phyloP scores from a whole-genome alignment of 30 jellyfish, hydroid and myxozoan genomes.

The Hydra vulgaris region DNA sequence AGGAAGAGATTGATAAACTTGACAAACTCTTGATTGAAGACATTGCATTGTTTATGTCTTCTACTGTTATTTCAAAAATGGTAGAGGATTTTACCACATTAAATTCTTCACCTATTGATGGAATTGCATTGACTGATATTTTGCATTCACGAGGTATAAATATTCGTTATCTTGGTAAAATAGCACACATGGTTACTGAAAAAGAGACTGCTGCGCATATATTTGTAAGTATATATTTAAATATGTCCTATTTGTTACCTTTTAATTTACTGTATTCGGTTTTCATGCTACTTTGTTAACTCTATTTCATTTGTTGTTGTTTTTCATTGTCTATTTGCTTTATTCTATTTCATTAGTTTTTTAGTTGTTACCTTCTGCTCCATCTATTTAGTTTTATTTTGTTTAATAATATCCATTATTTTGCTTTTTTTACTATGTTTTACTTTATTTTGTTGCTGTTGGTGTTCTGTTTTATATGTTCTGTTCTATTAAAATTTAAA shows the following conservation, averaged over 20 bases:
- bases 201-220: constrained; percentile 51
- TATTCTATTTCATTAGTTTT: not conserved
- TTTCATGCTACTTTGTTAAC: too few relatives aligned
- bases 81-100: constrained; percentile 72
- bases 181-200: constrained; percentile 60
- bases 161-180: constrained; percentile 88
- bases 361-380: too few relatives aligned
- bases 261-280: too few relatives aligned
- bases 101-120: constrained; percentile 79
- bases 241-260: not conserved
- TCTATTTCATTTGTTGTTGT: not conserved
- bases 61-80: constrained; percentile 73
- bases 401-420: too few relatives aligned
- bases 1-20: constrained; percentile 55
- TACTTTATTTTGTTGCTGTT: too few relatives aligned
- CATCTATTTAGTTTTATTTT: too few relatives aligned
- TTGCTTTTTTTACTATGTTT: too few relatives aligned
- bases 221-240: constrained; percentile 33
- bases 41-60: constrained; percentile 57
- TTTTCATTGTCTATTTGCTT: not conserved
- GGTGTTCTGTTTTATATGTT: too few relatives aligned
- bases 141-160: constrained; percentile 93
- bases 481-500: too few relatives aligned
- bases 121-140: constrained; percentile 75
- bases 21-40: constrained; percentile 66